These are phyloP conservation scores for Spilarctia lutea DNA, from an alignment of 2,888 invertebrate genomes.

Conservation along the genomic window DNA sequence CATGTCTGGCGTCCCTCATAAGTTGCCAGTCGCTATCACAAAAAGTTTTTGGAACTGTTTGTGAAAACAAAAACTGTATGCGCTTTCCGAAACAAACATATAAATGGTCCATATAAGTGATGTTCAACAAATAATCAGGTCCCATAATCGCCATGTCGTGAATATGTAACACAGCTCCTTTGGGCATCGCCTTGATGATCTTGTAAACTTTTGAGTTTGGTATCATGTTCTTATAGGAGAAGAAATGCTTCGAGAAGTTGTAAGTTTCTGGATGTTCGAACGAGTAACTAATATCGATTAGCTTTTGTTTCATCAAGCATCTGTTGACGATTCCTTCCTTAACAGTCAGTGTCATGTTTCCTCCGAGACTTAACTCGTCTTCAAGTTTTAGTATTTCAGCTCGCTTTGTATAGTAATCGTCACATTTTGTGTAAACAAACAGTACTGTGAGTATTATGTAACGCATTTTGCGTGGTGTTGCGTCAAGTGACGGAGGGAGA, in stretches of 20 bases:
- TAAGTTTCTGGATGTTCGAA: constrained; percentile 84
- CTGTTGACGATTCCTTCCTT: constrained; percentile 84
- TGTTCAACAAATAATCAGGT: constrained; percentile 86
- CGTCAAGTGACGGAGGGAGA: constrained; percentile 14
- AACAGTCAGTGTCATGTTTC: constrained; percentile 76
- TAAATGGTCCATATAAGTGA: constrained; percentile 88
- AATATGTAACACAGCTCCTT: constrained; percentile 90
- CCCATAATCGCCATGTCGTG: constrained; percentile 89
- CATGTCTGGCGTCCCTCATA: constrained; percentile 79
- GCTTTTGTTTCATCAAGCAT: constrained; percentile 86
- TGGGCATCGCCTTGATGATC: constrained; percentile 90
- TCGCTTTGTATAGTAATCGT: constrained; percentile 64
- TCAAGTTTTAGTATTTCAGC: constrained; percentile 80
- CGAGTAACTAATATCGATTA: constrained; percentile 80
- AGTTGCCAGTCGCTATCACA: constrained; percentile 79
- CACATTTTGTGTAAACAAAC: constrained; percentile 32
- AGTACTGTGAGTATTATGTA: constrained; percentile 14
- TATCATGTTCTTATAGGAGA: constrained; percentile 87
- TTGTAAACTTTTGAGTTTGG: constrained; percentile 88
- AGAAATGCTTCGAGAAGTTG: constrained; percentile 89
- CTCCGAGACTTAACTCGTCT: constrained; percentile 80
- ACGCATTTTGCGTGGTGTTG: constrained; percentile 20
- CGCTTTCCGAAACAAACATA: constrained; percentile 81
- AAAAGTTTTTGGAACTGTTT: constrained; percentile 51
- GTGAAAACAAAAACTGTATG: constrained; percentile 69